phyloP scores from a whole-genome alignment of 2,888 invertebrate species.

The Tachina lurida region DNA sequence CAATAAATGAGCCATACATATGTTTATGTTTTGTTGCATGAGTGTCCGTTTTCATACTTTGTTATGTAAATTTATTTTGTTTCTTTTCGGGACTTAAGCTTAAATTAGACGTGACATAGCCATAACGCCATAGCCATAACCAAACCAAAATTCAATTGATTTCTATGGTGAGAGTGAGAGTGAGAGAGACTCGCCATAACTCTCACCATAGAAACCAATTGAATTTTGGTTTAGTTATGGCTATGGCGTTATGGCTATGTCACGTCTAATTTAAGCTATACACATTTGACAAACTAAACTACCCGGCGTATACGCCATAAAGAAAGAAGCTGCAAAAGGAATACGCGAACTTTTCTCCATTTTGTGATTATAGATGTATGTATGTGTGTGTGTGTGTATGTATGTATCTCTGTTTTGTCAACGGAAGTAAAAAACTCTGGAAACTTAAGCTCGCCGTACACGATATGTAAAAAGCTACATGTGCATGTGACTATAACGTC shows the following conservation, averaged over 20 bases:
- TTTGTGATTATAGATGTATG: neutral
- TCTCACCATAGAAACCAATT: too few species aligned
- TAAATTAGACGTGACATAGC: too few species aligned
- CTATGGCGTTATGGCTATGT: too few species aligned
- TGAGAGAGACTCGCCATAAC: too few species aligned
- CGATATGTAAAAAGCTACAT: neutral
- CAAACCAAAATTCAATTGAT: too few species aligned
- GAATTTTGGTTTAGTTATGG: too few species aligned
- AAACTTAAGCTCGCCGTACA: neutral
- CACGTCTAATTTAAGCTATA: too few species aligned
- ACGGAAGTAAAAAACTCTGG: slow-evolving; percentile 2
- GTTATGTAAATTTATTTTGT: slow-evolving; percentile 20
- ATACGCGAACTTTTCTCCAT: slow-evolving; percentile 16
- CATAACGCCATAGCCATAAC: too few species aligned
- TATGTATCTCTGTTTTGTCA: neutral
- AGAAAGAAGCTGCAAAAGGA: slow-evolving; percentile 36
- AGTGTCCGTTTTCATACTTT: slow-evolving; percentile 16
- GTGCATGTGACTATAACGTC: neutral
- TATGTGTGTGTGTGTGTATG: neutral
- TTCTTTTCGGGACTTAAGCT: neutral
- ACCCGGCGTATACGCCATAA: slow-evolving; percentile 70
- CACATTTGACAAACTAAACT: slow-evolving; percentile 25
- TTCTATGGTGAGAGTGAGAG: too few species aligned
- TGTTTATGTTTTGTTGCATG: neutral
- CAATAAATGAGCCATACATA: too few species aligned